These are phyloP conservation scores for Augochlorella aurata DNA, from an alignment of 2,888 invertebrate genomes.

Conservation along the genomic window DNA sequence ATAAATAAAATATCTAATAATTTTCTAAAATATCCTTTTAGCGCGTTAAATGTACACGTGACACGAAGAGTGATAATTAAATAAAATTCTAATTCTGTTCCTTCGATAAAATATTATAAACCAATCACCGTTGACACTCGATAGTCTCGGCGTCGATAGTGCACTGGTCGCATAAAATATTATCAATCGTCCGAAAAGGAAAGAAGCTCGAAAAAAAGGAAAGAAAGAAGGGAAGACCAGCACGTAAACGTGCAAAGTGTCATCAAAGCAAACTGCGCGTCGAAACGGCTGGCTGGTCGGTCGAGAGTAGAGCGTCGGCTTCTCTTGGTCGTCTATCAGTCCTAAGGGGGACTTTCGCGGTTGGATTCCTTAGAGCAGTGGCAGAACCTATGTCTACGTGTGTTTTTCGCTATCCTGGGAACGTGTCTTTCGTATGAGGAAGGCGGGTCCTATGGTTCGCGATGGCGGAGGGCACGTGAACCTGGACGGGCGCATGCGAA, in stretches of 20 bases:
- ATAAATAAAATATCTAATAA: no score
- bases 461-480: conserved; percentile 78
- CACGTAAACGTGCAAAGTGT: conserved; percentile 20
- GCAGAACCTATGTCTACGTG: conserved; percentile 62
- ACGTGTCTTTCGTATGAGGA: conserved; percentile 72
- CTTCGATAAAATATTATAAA: no score
- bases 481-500: conserved; percentile 77
- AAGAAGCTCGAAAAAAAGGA: no score
- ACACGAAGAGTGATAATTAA: no score
- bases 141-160: no score
- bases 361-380: conserved; percentile 59
- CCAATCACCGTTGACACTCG: no score
- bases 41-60: no score
- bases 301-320: conserved; percentile 4
- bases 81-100: no score
- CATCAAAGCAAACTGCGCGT: conserved; percentile 13
- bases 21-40: no score
- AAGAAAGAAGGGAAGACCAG: neutral
- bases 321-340: conserved; percentile 55
- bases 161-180: neutral
- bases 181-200: neutral
- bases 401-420: conserved; percentile 68
- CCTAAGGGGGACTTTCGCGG: conserved; percentile 62
- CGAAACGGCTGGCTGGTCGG: neutral
- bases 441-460: conserved; percentile 74